These are phyloP conservation scores for Eulemur rufifrons DNA, from an alignment of 2,113 vertebrate species.

Conservation along the genomic window DNA sequence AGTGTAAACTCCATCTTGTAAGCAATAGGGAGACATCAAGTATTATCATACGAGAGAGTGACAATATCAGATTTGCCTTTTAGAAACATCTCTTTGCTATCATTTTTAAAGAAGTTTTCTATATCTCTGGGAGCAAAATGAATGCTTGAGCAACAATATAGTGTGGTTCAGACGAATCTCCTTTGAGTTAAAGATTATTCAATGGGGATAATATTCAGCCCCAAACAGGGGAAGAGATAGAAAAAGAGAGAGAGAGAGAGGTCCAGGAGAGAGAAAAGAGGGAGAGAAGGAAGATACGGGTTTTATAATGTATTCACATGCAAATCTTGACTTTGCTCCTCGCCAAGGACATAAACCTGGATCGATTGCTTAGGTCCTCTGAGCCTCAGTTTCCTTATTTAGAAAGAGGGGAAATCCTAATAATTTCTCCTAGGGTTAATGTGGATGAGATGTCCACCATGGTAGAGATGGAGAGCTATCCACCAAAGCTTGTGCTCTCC, in stretches of 20 bases:
- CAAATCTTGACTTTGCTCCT: neutral
- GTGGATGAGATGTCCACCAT: too few relatives aligned
- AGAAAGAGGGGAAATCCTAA: neutral
- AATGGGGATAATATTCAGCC: neutral
- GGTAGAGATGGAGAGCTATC: neutral
- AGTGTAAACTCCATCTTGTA: neutral
- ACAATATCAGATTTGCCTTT: neutral
- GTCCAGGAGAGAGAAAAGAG: too few relatives aligned
- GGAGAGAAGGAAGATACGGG: neutral
- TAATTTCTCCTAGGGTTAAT: neutral
- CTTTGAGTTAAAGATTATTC: neutral
- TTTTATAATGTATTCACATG: rapidly evolving
- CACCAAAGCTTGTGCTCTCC: neutral
- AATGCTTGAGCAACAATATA: neutral
- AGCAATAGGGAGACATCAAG: too few relatives aligned
- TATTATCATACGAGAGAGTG: neutral
- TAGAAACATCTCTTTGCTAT: neutral
- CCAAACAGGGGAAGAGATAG: neutral
- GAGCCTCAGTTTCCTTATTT: neutral
- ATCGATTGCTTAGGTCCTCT: neutral
- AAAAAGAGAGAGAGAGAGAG: neutral
- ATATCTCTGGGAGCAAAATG: neutral
- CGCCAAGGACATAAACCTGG: neutral
- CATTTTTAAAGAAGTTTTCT: neutral
- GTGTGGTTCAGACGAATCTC: neutral